Base-by-base conservation (phyloP, 2,113 vertebrate genomes). In the Rhea pennata region DNA sequence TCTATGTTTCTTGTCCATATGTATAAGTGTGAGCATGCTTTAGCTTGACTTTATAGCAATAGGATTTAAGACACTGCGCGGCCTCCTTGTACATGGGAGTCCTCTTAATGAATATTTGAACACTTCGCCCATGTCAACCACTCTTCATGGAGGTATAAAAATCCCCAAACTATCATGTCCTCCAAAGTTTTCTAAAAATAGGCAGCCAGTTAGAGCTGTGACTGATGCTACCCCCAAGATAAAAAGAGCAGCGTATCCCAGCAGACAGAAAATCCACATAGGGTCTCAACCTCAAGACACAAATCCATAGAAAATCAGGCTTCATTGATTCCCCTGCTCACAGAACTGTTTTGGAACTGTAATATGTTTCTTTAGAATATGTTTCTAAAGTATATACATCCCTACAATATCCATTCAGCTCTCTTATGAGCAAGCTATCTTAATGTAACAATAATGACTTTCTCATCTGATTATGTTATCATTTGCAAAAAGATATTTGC, bases 241-340 rank as follows among this genome's bases (percentile, higher is more conserved):
- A 82, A 94, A 91, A 91, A 93, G 69, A 81, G 80, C 86, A 81
- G 26, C 4, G 1, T 74, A 90, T 95, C 73, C 59, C 88, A 54
- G 67, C 69, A 92, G 69, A 88, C 51, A 31, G 61, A 74, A 92
- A 93, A 77, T 88, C 46, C 77, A 92, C 69, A 59, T 17, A 69
- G 36, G 65, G 70, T 91, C 73, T 92, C 81, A 95, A 82, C 77
- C 81, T 91, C 66, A 87, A 95, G 91, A 76, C 81, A 93, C n/a
- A 93, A 87, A 92, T 95, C 94, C 74, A 82, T 85, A 84, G 42
- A 87, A 84, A 91, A 92, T 61, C 70, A 65, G 53, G 39, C 9
- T 93, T 78, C 91, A 95, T 95, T 89, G 87, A 97, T 96, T 59
- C 31, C 13, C 20, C 19, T 42, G 51, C 70, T 81, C 61, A 71